These are phyloP conservation scores for Cordilura impudica DNA, from an alignment of 2,888 invertebrate species.

Conservation along the genomic window DNA sequence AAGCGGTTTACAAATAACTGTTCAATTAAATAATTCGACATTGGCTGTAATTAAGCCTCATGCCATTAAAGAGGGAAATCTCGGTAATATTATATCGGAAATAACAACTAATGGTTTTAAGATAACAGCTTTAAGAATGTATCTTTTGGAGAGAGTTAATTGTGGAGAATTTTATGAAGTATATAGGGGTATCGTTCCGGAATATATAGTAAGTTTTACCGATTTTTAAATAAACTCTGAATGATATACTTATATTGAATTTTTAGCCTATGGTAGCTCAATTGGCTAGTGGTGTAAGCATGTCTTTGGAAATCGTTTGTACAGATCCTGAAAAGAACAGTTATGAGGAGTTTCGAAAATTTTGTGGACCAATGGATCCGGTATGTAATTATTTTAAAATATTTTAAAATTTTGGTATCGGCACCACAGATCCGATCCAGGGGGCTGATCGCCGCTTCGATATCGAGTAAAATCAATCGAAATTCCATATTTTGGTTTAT, in stretches of 20 bases:
- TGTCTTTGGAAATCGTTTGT: slow-evolving; percentile 90
- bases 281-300: slow-evolving; percentile 89
- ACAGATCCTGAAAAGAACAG: slow-evolving; percentile 80
- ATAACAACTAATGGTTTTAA: slow-evolving; percentile 88
- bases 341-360: slow-evolving; percentile 86
- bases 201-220: slow-evolving; percentile 82
- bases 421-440: no score
- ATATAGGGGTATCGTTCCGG: slow-evolving; percentile 91
- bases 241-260: neutral
- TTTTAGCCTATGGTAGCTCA: slow-evolving; percentile 89
- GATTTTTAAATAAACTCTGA: neutral
- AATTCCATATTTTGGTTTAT: no score
- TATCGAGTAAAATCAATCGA: no score
- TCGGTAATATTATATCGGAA: slow-evolving; percentile 85
- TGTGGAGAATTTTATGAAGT: slow-evolving; percentile 95
- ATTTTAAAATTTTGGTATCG: neutral
- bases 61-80: slow-evolving; percentile 85
- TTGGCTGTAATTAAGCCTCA: slow-evolving; percentile 94
- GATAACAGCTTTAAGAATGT: slow-evolving; percentile 89
- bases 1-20: slow-evolving; percentile 78
- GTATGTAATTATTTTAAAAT: slow-evolving; percentile 79
- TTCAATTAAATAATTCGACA: slow-evolving; percentile 83
- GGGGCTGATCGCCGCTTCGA: no score
- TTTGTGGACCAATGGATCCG: slow-evolving; percentile 94
- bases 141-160: slow-evolving; percentile 87